Conservation (phyloP, 2,113 vertebrate genomes). For the Aptenodytes forsteri region DNA sequence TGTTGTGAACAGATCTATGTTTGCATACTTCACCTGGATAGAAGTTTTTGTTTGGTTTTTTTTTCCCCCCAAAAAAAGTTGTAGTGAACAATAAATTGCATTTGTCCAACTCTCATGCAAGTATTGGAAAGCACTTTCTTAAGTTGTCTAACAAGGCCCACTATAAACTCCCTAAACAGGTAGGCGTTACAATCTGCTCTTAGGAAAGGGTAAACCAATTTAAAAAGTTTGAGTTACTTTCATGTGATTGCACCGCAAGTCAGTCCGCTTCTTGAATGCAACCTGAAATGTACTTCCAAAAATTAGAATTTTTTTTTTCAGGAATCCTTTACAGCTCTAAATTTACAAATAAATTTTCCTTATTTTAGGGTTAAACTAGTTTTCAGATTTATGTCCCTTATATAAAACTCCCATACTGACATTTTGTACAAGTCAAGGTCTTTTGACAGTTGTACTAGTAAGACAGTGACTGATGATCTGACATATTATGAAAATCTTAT, state of each 20-base stretch:
- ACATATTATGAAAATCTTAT: neutral
- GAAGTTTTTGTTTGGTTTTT: neutral
- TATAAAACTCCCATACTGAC: neutral
- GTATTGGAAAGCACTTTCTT: neutral
- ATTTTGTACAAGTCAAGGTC: neutral
- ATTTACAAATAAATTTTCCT: neutral
- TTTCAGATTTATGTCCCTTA: neutral
- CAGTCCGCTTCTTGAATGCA: neutral
- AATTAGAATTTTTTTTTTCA: neutral
- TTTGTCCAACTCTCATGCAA: neutral
- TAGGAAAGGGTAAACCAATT: neutral
- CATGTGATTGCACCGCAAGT: neutral
- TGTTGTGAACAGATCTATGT: neutral
- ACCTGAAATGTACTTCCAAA: neutral
- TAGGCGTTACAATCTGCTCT: neutral
- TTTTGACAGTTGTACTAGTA: neutral
- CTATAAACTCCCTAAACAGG: neutral
- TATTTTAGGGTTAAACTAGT: neutral
- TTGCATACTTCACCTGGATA: neutral
- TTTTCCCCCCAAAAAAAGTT: neutral
- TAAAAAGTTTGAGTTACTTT: neutral
- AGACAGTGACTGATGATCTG: neutral
- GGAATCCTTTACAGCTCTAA: neutral
- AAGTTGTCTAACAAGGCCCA: neutral
- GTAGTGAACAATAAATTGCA: neutral